Evolutionary conservation across 2,888 invertebrate genomes (phyloP).

Genomic region (Digitonthophagus gazella): DNA sequence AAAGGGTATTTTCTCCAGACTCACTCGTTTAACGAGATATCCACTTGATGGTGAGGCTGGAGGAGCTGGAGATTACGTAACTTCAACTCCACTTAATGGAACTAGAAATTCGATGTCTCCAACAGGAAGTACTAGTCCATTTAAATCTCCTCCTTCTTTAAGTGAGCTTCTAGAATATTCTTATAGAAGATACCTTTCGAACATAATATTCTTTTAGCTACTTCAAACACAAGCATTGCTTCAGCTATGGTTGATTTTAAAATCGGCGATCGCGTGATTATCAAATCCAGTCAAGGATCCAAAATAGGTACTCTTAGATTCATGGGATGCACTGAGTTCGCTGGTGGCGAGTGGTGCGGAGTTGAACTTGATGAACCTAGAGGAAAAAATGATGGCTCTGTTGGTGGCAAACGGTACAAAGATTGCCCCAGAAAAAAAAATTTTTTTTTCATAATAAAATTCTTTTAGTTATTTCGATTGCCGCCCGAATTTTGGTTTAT

Average conservation of each 20-base stretch:
- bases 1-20: conserved; percentile 89
- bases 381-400: conserved; percentile 96
- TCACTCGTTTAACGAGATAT: conserved; percentile 77
- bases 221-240: conserved; percentile 54
- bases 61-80: conserved; percentile 29
- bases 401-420: conserved; percentile 82
- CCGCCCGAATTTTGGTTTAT: conserved; percentile 84
- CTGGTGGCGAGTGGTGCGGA: conserved; percentile 92
- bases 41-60: conserved; percentile 58
- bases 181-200: not conserved
- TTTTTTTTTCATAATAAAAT: not conserved
- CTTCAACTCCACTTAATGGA: conserved; percentile 39
- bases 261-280: conserved; percentile 89
- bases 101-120: conserved; percentile 44
- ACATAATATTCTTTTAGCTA: conserved; percentile 45
- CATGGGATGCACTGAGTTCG: conserved; percentile 87
- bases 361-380: conserved; percentile 90
- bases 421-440: not conserved
- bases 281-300: conserved; percentile 80
- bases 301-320: conserved; percentile 85
- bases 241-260: conserved; percentile 63
- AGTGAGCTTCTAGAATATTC: conserved; percentile 36
- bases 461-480: conserved; percentile 87
- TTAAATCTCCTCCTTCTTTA: conserved; percentile 41
- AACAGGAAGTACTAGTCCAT: conserved; percentile 42